phyloP scores from a whole-genome alignment of 1,140 invertebrate genomes.

The Eurytemora carolleeae region DNA sequence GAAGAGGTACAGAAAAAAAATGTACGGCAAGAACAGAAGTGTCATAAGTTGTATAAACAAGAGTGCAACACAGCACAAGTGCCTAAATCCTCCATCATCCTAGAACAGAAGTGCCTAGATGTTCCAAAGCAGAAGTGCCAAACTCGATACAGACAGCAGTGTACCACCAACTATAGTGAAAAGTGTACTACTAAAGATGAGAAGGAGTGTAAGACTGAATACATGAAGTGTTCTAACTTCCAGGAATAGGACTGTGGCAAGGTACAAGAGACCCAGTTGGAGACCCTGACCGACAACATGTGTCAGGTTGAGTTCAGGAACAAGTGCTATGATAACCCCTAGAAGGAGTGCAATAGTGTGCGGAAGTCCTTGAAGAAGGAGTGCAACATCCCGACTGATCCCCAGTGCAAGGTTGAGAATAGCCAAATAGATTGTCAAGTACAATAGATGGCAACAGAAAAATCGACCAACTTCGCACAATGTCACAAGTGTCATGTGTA shows the following conservation, averaged over 20 bases:
- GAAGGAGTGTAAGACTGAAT: neutral
- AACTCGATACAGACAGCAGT: neutral
- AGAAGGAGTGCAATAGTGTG: neutral
- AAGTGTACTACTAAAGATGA: neutral
- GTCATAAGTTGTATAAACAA: too few species aligned
- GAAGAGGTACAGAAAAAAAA: too few species aligned
- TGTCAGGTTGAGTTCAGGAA: neutral
- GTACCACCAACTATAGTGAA: neutral
- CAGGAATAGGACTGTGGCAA: neutral
- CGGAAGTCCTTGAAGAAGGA: too few species aligned
- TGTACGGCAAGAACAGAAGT: too few species aligned
- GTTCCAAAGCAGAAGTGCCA: slow-evolving; percentile 11
- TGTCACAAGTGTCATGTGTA: too few species aligned
- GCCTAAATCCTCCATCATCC: neutral
- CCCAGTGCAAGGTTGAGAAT: too few species aligned
- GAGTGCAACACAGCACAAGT: too few species aligned
- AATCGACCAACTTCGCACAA: too few species aligned
- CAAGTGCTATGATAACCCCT: neutral
- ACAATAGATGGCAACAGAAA: too few species aligned
- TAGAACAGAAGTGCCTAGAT: slow-evolving; percentile 7
- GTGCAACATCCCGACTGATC: too few species aligned
- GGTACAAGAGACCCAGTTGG: neutral
- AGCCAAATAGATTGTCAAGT: too few species aligned
- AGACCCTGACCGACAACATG: neutral
- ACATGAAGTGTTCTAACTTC: neutral